Conservation (phyloP, 2,113 vertebrate genomes). For the Pomatostomus ruficeps region DNA sequence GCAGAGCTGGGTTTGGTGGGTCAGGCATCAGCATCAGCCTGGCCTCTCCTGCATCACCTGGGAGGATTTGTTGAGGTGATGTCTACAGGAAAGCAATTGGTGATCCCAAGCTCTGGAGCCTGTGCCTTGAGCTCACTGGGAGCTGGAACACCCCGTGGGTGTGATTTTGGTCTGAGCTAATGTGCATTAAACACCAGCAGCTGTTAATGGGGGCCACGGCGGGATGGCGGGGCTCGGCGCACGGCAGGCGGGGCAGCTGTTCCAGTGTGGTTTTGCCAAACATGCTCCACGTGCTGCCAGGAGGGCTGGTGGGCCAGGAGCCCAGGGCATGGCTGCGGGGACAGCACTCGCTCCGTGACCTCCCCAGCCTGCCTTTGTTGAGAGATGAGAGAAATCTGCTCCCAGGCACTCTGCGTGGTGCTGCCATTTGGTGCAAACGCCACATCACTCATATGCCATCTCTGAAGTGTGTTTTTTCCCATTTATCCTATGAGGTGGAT, state of each 20-base stretch:
- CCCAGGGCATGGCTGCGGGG: not conserved
- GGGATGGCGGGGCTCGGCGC: rapidly evolving
- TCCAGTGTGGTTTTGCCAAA: not conserved
- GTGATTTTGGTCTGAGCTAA: not conserved
- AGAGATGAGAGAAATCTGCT: not conserved
- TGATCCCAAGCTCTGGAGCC: not conserved
- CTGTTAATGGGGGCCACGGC: not conserved
- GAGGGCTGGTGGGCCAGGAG: not conserved
- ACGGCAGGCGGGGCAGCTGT: not conserved
- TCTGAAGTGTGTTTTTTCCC: not conserved
- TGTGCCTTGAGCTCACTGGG: not conserved
- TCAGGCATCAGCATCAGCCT: not conserved
- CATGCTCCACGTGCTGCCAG: not conserved
- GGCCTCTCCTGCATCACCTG: not conserved
- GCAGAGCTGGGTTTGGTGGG: not conserved
- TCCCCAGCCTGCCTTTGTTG: not conserved
- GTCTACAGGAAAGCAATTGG: rapidly evolving
- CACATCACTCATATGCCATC: rapidly evolving
- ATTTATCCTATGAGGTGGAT: not conserved
- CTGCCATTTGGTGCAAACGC: constrained; percentile 2
- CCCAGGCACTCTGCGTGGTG: not conserved
- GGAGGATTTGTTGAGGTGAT: not conserved
- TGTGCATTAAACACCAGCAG: not conserved
- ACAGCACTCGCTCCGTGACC: not conserved
- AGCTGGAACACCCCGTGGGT: not conserved